Base-by-base conservation (phyloP, 2,797 vertebrate species). In the Cyprinodon diabolis region DNA sequence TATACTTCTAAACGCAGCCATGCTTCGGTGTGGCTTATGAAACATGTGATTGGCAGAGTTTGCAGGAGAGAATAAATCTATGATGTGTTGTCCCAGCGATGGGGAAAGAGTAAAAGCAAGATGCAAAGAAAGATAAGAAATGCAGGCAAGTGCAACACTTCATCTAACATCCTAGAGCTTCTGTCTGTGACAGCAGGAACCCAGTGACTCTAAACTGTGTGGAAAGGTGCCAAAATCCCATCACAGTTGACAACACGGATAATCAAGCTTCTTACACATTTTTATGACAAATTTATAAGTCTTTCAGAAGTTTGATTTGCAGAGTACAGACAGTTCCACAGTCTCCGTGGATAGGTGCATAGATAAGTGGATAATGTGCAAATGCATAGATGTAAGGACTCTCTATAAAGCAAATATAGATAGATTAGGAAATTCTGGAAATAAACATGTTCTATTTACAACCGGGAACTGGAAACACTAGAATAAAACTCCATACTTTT, bases 181-280 rank as follows among this genome's bases (percentile, higher is more conserved):
- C 85, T 55, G 77, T 81, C 75, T 86, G 80, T 82, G 86, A 93
- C 89, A 90, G 86, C 83, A 83, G 91, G 90, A 93, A 91, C 89
- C 90, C 85, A 81, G 71, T 12, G 86, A 87, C 86, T 72, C 78
- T 57, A 77, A 40, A 54, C 60, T 17, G 37, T 57, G 72, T 58
- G 69, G 67, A 25, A 78, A 73, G 79, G 79, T 68, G 56, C 55
- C 2, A 15, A 70, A 78, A 74, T 84, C 81, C 84, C 77, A 81
- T 85, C 85, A 77, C 83, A 87, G 81, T 87, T 75, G 81, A 88
- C 87, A 56, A 68, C 13, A 47, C 15, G 80, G 65, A 87, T 51
- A 51, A 15, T 51, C 49, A 51, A 5, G 49, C 14, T 51, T 51
- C 4, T 15, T 13, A 7, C 14, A 35, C 15, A 35, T 14, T 35